A percentile compares a stretch with the other conserved stretches of the same genome.
Conservation (phyloP, 1,140 invertebrate species). For the Zaprionus nigranus region DNA sequence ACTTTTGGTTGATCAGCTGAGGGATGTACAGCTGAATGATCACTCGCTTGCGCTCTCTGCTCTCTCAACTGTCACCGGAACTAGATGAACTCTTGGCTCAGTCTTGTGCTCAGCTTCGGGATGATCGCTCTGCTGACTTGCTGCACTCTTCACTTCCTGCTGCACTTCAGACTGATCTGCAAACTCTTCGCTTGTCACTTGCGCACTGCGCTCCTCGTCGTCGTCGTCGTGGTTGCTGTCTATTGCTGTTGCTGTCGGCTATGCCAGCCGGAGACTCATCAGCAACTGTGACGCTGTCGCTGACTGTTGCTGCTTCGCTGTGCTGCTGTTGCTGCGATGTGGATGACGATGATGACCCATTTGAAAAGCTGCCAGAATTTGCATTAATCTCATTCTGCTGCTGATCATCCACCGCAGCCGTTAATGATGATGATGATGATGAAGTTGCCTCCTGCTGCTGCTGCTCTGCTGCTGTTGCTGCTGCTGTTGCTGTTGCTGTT, state of each 20-base stretch:
- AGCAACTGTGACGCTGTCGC: constrained; percentile 31
- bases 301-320: constrained; percentile 27
- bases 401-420: constrained; percentile 17
- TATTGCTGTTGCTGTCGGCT: constrained; percentile 21
- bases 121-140: neutral
- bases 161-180: constrained; percentile 10
- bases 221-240: neutral
- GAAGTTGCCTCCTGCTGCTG: constrained; percentile 11
- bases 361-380: constrained; percentile 77
- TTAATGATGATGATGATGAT: constrained; percentile 30
- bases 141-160: neutral
- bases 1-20: too few species aligned
- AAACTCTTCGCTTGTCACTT: constrained; percentile 1
- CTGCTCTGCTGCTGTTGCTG: constrained; percentile 21
- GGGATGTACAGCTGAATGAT: neutral
- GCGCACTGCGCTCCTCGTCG: neutral
- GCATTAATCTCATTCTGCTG: constrained; percentile 61
- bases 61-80: constrained; percentile 4
- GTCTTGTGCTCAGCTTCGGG: neutral
- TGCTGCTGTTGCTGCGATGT: constrained; percentile 18
- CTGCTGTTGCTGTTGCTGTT: constrained; percentile 13
- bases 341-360: constrained; percentile 55
- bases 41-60: neutral
- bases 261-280: constrained; percentile 30
- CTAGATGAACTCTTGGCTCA: constrained; percentile 13